Evolutionary conservation across 2,113 vertebrate genomes (phyloP).

Genomic region (Percopsis transmontana): DNA sequence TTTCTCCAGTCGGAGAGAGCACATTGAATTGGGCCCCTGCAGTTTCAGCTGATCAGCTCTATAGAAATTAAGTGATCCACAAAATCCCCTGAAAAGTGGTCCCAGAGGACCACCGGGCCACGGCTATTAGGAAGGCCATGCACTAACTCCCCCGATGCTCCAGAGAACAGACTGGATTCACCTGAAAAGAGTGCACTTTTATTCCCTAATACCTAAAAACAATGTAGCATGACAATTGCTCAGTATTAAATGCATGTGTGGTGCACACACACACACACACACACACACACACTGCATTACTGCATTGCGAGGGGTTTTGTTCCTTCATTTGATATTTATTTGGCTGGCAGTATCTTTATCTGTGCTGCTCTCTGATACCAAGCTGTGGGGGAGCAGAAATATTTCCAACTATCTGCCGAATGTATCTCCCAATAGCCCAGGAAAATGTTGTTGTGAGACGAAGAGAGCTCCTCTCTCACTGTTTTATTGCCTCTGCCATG

Average conservation of each 20-base stretch:
- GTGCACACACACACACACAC: background rate
- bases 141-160: conserved; percentile 22
- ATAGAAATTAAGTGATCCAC: conserved; percentile 43
- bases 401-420: conserved; percentile 75
- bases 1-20: conserved; percentile 5
- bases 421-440: conserved; percentile 69
- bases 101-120: conserved; percentile 15
- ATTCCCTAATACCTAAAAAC: conserved; percentile 38
- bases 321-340: conserved; percentile 75
- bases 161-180: conserved; percentile 39
- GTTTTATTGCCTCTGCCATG: conserved; percentile 79
- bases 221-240: conserved; percentile 10
- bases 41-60: conserved; percentile 38
- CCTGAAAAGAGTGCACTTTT: conserved; percentile 27
- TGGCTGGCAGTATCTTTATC: conserved; percentile 74
- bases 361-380: conserved; percentile 71
- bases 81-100: conserved; percentile 31
- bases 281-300: conserved; percentile 34
- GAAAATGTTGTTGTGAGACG: conserved; percentile 52
- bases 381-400: conserved; percentile 67
- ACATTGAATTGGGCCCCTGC: conserved; percentile 7
- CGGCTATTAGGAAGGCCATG: conserved; percentile 26
- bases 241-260: conserved; percentile 29
- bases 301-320: conserved; percentile 63
- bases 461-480: conserved; percentile 46